Base-by-base conservation (phyloP, 2,888 invertebrate genomes). In the Chymomyza fuscimana region DNA sequence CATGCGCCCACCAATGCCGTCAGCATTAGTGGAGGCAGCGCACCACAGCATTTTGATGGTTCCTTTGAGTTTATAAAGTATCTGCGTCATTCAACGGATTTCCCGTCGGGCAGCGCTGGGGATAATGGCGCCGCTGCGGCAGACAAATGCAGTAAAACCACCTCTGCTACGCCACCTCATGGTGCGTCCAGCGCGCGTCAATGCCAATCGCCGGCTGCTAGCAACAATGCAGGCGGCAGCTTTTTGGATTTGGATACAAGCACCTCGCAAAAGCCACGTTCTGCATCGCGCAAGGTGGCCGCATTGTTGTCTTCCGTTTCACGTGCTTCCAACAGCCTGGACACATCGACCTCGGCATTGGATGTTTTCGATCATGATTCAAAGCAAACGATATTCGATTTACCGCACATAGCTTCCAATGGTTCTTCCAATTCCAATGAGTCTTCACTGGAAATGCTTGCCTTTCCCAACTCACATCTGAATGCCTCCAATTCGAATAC, bases 1-100 rank as follows among this genome's bases (percentile, higher is more conserved):
- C 77, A 80, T 67, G 72, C 76, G 46, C 62, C 77, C 52, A 36
- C 74, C 22, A 65, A 65, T 50, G 65, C 60, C 51, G 61, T 65
- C 56, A 66, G 72, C 59, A 65, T 79, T 65, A 76, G 76, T 56
- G 62, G 65, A 6, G 51, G 56, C 25, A 54, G 40, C 16, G 54
- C 56, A 12, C 65, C 65, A 12, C 91, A 89, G 65, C 91, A 91
- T 65, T 91, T 91, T 65, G 91, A 91, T 80, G 91, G 91, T 76
- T 91, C 91, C 73, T 92, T 92, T 79, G 91, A 91, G 81, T 91
- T 91, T 76, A 87, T 91, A 65, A 91, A 91, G 86, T 91, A 91
- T 89, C 88, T 91, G 72, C 90, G 91, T 15, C 91, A 92, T 76
- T 89, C 91, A 16, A 88, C 89, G 54, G 91, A 91, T 67, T 91